These are phyloP conservation scores for Pachydiplax longipennis DNA, from an alignment of 2,888 invertebrate species.

Conservation along the genomic window DNA sequence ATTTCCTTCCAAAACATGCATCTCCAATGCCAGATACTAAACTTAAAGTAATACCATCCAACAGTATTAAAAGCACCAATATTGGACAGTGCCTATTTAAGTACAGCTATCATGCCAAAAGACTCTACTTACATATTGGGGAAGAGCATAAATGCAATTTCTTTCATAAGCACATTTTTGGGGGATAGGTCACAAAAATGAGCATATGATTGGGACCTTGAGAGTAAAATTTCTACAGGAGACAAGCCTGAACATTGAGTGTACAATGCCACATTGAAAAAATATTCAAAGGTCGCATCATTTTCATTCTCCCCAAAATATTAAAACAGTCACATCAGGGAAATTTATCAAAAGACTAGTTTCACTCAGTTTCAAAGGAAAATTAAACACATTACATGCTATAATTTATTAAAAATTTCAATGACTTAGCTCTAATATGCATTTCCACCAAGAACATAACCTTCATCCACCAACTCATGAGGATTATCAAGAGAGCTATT, in stretches of 20 bases:
- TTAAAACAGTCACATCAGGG: background rate
- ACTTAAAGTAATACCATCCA: background rate
- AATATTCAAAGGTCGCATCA: background rate
- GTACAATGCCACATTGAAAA: background rate
- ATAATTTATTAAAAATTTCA: background rate
- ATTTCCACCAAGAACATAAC: background rate
- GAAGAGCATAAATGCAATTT: background rate
- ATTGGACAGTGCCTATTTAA: background rate
- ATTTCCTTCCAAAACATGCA: background rate
- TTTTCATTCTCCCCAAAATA: background rate
- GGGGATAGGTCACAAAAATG: background rate
- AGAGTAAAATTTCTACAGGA: background rate
- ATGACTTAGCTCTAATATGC: background rate
- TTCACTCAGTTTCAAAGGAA: slow-evolving; percentile 10
- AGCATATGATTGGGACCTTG: background rate
- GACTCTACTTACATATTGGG: background rate
- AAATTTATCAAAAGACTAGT: slow-evolving; percentile 28
- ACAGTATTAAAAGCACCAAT: background rate
- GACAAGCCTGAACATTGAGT: background rate
- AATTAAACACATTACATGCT: background rate
- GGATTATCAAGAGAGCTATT: background rate
- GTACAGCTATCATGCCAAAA: background rate
- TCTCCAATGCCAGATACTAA: background rate
- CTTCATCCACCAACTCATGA: background rate
- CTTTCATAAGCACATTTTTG: background rate